Base-by-base conservation (phyloP, 2,888 invertebrate species). In the Xylocampa areola region DNA sequence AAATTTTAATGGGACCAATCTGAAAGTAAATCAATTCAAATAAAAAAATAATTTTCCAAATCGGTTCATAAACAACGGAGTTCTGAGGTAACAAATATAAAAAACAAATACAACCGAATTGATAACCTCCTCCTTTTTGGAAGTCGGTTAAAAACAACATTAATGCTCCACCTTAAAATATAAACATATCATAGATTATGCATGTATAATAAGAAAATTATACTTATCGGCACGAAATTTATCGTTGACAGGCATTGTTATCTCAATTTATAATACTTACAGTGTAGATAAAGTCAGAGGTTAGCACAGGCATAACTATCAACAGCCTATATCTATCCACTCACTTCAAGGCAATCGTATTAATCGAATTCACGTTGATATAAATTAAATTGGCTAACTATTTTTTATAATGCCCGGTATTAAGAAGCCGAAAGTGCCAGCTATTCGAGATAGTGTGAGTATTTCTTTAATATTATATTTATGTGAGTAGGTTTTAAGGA, bases 371-470 rank as follows among this genome's bases (percentile, higher is more conserved):
- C 54, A 76, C 66, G 73, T 76, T 49, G 53, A 39, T 71, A 40
- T 48, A 36, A 52, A 49, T 17, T 52, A 4, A 50, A 62, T 59
- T 64, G 53, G 52, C 45, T 41, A 37, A 60, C 37, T 61, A 66
- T 74, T 60, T 27, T 51, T 35, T 19, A 73, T 8, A 44, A 75
- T 77, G 75, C 17, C 75, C 6, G 57, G 52, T 41, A 72, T 77
- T 13, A 53, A 10, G n/a, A 67, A 83, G 30, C 69, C 79, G 2
- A 80, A 72, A 63, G 76, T 87, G 30, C 88, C 87, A n/a, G 62
- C 78, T 7, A 43, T 91, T 16, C 73, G 76, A 32, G 68, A 85
- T 32, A 71, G 76, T 39, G 91, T 91, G 59, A 89, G 90, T 85
- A 25, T 2, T 29, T 41, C 17, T 50, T 47, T 47, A 50, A 36